Percentiles rank a stretch among this genome's conserved stretches.
These are phyloP conservation scores for Atherinosoma microstoma DNA, from an alignment of 2,797 vertebrate genomes.

Conservation along the genomic window DNA sequence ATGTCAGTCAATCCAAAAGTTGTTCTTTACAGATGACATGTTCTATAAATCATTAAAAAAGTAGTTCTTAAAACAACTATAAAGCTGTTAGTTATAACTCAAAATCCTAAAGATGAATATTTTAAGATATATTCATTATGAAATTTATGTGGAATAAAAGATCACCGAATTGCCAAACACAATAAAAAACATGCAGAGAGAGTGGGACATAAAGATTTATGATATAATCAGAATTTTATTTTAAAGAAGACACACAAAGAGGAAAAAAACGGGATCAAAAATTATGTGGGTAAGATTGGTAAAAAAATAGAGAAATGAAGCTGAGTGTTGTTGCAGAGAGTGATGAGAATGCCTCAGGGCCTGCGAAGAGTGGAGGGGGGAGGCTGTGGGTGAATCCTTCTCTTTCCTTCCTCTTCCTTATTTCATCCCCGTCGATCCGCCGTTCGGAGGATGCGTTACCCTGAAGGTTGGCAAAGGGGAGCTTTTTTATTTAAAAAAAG, in stretches of 20 bases:
- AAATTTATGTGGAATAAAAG: too few species aligned
- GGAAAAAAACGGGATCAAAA: slow-evolving; percentile 1
- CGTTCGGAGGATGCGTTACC: slow-evolving; percentile 42
- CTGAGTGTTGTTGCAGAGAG: slow-evolving; percentile 25
- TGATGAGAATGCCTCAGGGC: slow-evolving; percentile 44
- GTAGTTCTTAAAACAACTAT: too few species aligned
- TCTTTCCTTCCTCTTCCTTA: slow-evolving; percentile 28
- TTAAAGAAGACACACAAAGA: slow-evolving; percentile 21
- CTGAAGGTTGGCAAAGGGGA: slow-evolving; percentile 67
- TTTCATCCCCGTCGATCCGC: slow-evolving; percentile 24
- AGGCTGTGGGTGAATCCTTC: slow-evolving; percentile 23
- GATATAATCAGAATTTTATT: background rate
- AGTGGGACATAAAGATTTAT: background rate
- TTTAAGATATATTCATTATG: too few species aligned
- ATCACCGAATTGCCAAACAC: too few species aligned
- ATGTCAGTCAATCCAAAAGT: background rate
- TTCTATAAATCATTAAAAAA: too few species aligned
- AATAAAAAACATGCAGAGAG: too few species aligned
- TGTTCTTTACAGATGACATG: too few species aligned
- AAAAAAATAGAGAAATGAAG: slow-evolving; percentile 17
- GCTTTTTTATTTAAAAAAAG: slow-evolving; percentile 41
- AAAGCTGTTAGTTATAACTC: too few species aligned
- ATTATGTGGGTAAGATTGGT: slow-evolving; percentile 11
- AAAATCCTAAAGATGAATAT: background rate
- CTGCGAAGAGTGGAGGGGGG: slow-evolving; percentile 18